These are phyloP conservation scores for Hoplostethus mediterraneus DNA, from an alignment of 2,797 vertebrate genomes.

Conservation along the genomic window DNA sequence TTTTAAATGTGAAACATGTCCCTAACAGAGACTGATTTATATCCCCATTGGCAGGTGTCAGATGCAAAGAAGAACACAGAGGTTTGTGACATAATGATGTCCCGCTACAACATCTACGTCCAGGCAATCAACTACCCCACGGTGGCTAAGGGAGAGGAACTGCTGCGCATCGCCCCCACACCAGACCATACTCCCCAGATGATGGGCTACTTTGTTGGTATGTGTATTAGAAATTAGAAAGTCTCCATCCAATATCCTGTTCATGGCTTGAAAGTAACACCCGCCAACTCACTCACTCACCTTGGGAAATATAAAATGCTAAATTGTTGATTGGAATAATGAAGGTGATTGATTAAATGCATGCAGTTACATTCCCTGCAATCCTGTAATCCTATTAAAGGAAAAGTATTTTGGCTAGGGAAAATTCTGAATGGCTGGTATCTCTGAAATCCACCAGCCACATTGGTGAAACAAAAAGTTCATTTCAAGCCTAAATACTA, in stretches of 20 bases:
- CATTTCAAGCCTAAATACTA: too few relatives aligned
- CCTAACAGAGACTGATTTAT: neutral
- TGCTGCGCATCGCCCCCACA: conserved; percentile 92
- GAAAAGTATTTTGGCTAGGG: too few relatives aligned
- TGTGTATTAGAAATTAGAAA: conserved; percentile 40
- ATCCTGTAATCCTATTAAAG: too few relatives aligned
- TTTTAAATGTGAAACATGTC: neutral
- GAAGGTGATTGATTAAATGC: too few relatives aligned
- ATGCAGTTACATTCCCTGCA: too few relatives aligned
- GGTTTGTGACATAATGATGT: conserved; percentile 92
- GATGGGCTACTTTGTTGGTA: conserved; percentile 93
- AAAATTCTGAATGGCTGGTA: too few relatives aligned
- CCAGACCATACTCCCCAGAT: conserved; percentile 94
- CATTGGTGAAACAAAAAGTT: too few relatives aligned
- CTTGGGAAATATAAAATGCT: too few relatives aligned
- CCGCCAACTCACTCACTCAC: too few relatives aligned
- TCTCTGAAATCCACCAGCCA: too few relatives aligned
- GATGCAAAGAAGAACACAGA: conserved; percentile 93
- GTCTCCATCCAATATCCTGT: neutral
- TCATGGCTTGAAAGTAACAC: too few relatives aligned
- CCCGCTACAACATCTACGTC: conserved; percentile 91
- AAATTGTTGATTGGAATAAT: too few relatives aligned
- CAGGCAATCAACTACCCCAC: conserved; percentile 96
- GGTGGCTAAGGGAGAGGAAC: conserved; percentile 91
- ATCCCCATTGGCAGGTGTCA: conserved; percentile 82